Conservation (phyloP, 1,140 invertebrate genomes). For the Drosophila virilis region DNA sequence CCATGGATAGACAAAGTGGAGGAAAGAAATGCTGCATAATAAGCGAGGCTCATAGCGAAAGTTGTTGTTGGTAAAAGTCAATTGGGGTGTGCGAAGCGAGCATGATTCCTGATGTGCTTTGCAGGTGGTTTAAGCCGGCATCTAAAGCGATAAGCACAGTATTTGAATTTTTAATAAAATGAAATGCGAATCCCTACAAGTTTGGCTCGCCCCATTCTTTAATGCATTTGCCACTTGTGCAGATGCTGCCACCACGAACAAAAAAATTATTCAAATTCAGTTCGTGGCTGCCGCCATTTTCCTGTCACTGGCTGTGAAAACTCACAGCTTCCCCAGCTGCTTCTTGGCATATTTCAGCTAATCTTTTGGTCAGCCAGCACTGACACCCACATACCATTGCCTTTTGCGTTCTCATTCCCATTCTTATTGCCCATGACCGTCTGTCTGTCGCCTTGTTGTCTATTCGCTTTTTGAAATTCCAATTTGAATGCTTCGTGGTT, state of each 20-base stretch:
- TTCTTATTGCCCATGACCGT: constrained; percentile 8
- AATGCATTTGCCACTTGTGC: constrained; percentile 55
- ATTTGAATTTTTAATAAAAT: constrained; percentile 83
- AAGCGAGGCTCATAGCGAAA: constrained; percentile 63
- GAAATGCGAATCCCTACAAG: constrained; percentile 71
- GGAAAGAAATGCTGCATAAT: constrained; percentile 68
- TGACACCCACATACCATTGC: constrained; percentile 22
- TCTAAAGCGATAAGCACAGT: constrained; percentile 79
- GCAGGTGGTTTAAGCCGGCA: constrained; percentile 72
- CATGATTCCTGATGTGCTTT: constrained; percentile 33
- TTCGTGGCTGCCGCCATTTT: constrained; percentile 73
- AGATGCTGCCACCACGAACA: constrained; percentile 29
- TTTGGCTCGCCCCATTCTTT: constrained; percentile 29
- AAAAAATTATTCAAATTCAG: constrained; percentile 74
- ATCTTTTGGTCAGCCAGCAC: constrained; percentile 75
- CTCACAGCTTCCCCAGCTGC: constrained; percentile 63
- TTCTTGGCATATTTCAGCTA: constrained; percentile 51
- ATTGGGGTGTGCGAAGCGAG: constrained; percentile 32
- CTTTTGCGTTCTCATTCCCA: background rate
- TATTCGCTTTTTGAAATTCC: constrained; percentile 77
- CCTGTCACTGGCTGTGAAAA: constrained; percentile 77
- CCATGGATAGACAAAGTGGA: constrained; percentile 24
- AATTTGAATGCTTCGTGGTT: constrained; percentile 80
- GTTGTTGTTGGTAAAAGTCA: constrained; percentile 57
- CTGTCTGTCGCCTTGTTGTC: constrained; percentile 53